Conservation (phyloP, 2,888 invertebrate genomes). For the Graphium colonna region DNA sequence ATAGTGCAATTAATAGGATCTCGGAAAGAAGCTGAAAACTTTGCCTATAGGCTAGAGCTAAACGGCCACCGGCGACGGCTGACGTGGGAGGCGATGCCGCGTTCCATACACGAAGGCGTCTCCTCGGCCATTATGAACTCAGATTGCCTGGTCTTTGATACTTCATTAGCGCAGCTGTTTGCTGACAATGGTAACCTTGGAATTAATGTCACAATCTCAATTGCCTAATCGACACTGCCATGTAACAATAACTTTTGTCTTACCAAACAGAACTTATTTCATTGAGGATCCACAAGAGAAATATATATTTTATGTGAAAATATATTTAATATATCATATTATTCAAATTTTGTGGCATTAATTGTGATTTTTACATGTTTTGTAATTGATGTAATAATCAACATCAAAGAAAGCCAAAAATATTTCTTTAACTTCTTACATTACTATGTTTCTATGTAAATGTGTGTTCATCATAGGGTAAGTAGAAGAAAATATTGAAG, state of each 20-base stretch:
- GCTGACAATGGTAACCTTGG: slow-evolving; percentile 99
- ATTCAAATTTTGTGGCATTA: slow-evolving; percentile 12
- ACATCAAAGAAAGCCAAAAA: slow-evolving; percentile 70
- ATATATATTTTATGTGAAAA: slow-evolving; percentile 12
- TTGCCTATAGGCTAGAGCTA: slow-evolving; percentile 98
- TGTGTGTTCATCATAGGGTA: slow-evolving; percentile 70
- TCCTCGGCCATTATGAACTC: slow-evolving; percentile 98
- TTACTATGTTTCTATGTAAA: slow-evolving; percentile 51
- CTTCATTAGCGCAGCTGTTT: slow-evolving; percentile 98
- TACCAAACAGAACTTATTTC: slow-evolving; percentile 19
- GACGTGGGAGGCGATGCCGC: slow-evolving; percentile 99
- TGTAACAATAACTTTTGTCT: slow-evolving; percentile 11
- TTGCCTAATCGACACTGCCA: slow-evolving; percentile 81
- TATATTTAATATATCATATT: neutral
- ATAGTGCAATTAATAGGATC: slow-evolving; percentile 99
- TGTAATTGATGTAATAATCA: slow-evolving; percentile 34
- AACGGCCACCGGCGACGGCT: slow-evolving; percentile 96
- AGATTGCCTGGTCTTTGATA: slow-evolving; percentile 99
- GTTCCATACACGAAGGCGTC: slow-evolving; percentile 99
- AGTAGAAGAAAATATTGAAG: slow-evolving; percentile 49
- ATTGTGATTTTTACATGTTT: slow-evolving; percentile 32
- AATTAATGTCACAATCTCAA: slow-evolving; percentile 99
- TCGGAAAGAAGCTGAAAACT: slow-evolving; percentile 98
- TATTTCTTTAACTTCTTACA: slow-evolving; percentile 48
- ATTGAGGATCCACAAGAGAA: slow-evolving; percentile 15